phyloP scores from a whole-genome alignment of 1,140 invertebrate species.

The Meloidogyne chitwoodi region DNA sequence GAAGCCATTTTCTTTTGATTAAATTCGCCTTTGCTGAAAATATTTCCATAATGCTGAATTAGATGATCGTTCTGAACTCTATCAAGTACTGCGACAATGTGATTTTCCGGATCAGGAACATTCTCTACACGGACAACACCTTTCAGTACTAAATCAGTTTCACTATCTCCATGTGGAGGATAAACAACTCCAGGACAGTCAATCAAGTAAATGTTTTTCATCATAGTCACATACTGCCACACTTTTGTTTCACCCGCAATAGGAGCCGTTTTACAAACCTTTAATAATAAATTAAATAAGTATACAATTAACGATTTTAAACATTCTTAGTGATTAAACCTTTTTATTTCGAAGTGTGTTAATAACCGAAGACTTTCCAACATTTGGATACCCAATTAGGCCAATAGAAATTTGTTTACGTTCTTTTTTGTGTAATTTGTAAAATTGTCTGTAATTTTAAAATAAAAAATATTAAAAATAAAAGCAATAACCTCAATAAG shows the following conservation, averaged over 20 bases:
- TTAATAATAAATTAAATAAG: not conserved
- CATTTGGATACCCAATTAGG: slow-evolving; percentile 98
- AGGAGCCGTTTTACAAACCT: slow-evolving; percentile 82
- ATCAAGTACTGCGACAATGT: slow-evolving; percentile 75
- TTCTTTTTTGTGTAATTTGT: not conserved
- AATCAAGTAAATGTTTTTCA: slow-evolving; percentile 92
- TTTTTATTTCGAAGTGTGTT: slow-evolving; percentile 90
- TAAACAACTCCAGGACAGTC: slow-evolving; percentile 98
- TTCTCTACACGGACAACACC: slow-evolving; percentile 79
- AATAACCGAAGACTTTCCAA: slow-evolving; percentile 96
- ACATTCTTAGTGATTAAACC: slow-evolving; percentile 65
- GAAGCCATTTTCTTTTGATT: slow-evolving; percentile 40
- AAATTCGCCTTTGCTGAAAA: slow-evolving; percentile 60
- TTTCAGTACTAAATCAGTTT: slow-evolving; percentile 92
- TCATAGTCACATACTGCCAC: slow-evolving; percentile 98
- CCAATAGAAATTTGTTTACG: slow-evolving; percentile 97
- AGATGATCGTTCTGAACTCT: slow-evolving; percentile 85
- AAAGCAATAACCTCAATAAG: slow-evolving; percentile 81
- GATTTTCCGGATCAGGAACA: slow-evolving; percentile 87
- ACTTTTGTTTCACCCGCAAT: slow-evolving; percentile 98
- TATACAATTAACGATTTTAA: not conserved
- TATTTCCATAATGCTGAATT: slow-evolving; percentile 74
- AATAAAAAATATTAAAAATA: not conserved
- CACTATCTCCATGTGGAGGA: slow-evolving; percentile 74
- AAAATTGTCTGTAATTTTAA: slow-evolving; percentile 3